Evolutionary conservation across 2,113 vertebrate genomes (phyloP).

Genomic region (Sinocyclocheilus anophthalmus): DNA sequence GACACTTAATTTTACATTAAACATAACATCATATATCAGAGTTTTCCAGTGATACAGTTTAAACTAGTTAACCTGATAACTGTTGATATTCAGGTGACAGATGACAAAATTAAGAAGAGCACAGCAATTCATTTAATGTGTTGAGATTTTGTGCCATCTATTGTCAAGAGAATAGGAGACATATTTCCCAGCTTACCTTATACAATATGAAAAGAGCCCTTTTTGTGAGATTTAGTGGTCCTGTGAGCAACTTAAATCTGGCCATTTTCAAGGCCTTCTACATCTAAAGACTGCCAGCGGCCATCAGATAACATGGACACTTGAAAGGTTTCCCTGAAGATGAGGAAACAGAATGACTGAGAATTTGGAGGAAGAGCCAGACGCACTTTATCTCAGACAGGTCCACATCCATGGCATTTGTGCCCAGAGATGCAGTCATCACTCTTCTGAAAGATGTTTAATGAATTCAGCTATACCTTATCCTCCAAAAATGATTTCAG

Average conservation of each 20-base stretch:
- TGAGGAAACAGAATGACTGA: not conserved
- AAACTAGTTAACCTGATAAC: no score
- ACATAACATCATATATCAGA: not conserved
- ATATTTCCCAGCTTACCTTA: not conserved
- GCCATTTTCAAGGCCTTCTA: not conserved
- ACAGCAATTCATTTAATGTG: not conserved
- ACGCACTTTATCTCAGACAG: not conserved
- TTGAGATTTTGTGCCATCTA: not conserved
- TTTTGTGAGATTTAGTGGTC: not conserved
- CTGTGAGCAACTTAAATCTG: no score
- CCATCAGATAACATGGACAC: not conserved
- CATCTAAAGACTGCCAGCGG: not conserved
- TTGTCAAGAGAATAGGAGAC: not conserved
- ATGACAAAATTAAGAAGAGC: not conserved
- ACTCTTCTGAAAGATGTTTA: not conserved
- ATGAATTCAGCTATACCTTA: not conserved
- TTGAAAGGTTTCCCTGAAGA: slow-evolving; percentile 1
- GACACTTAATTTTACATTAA: not conserved
- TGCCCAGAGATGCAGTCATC: not conserved
- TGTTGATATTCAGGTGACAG: not conserved
- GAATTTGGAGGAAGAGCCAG: not conserved
- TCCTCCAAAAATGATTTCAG: not conserved
- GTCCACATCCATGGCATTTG: not conserved
- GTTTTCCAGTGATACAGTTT: not conserved
- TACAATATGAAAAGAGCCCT: not conserved